A percentile compares a stretch with the other conserved stretches of the same genome.
Conservation (phyloP, 2,888 invertebrate genomes). For the Thereva nobilitata region DNA sequence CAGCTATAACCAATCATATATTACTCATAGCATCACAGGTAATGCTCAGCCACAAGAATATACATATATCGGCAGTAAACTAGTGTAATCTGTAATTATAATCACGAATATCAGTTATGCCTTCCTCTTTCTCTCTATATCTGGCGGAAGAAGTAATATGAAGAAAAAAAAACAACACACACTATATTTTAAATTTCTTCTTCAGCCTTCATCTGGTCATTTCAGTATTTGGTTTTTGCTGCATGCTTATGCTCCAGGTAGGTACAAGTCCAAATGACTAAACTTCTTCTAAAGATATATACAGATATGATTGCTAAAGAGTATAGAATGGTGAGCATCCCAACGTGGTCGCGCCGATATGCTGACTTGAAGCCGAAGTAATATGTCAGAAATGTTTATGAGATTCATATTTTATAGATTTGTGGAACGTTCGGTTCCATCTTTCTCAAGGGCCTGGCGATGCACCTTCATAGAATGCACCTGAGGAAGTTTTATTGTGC, state of each 20-base stretch:
- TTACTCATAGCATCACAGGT: slow-evolving; percentile 12
- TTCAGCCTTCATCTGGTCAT: too few relatives aligned
- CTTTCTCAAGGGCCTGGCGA: slow-evolving; percentile 3
- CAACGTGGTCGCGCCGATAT: slow-evolving; percentile 16
- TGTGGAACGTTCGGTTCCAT: slow-evolving; percentile 16
- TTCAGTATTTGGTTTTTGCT: too few relatives aligned
- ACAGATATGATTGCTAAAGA: not conserved
- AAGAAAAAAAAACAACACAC: too few relatives aligned
- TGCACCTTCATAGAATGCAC: slow-evolving; percentile 27
- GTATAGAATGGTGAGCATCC: slow-evolving; percentile 18
- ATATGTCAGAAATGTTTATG: slow-evolving; percentile 37
- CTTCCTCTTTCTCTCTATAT: slow-evolving; percentile 6
- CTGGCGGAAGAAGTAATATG: too few relatives aligned
- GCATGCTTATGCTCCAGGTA: too few relatives aligned
- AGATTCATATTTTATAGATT: slow-evolving; percentile 36
- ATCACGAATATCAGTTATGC: slow-evolving; percentile 41
- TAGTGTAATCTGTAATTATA: slow-evolving; percentile 41
- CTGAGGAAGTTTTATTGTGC: slow-evolving; percentile 36
- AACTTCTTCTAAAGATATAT: too few relatives aligned
- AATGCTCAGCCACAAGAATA: slow-evolving; percentile 19
- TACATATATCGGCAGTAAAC: slow-evolving; percentile 40
- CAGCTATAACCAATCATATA: slow-evolving; percentile 30
- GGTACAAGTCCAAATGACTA: too few relatives aligned
- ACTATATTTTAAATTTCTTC: too few relatives aligned
- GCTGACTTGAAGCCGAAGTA: slow-evolving; percentile 30